Base-by-base conservation (phyloP, 2,113 vertebrate genomes). In the Cyanistes caeruleus region DNA sequence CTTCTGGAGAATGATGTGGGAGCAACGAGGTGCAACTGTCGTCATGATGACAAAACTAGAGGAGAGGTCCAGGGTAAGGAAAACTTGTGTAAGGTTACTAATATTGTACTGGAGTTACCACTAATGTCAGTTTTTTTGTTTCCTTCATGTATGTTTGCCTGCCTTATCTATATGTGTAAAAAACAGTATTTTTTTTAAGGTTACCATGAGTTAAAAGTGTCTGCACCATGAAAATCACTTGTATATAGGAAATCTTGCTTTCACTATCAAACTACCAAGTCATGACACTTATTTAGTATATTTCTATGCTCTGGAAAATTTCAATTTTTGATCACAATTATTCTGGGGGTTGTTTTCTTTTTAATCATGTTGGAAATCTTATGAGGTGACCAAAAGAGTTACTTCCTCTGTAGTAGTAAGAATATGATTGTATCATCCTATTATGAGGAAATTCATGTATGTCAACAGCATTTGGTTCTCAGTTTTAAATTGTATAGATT, bases 1-100 rank as follows among this genome's bases (percentile, higher is more conserved):
- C 91, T 99, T 99, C 97, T 99, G 99, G 99, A 99, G 99, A 96
- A 99, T 99, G 99, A 99, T 99, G 95, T 99, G 99, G 99, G 99
- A 99, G 25, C 99, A 99, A 89, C 98, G 99, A 74, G 99, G 99
- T n/a, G 99, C 99, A 72, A 99, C 99, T 35, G 97, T 99, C 2
- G 99, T 99, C 93, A 99, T 99, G 99, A 99, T 99, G 99, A 99
- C 99, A 69, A 99, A 99, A 94, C 97, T 99, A 77, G 99, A 99
- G 94, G 99, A 99, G 91, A 98, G 99, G 68, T 99, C 99, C 65
- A 98, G 99, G 99, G 99, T 99, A 98, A 98, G 98, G 56, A 75
- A 72, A 86, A 12, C 25, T 69, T 83, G 13, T 9, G 13, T 9
- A 76, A 19, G 13, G 2, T 65, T 80, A 56, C 60, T 76, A 44